phyloP scores from a whole-genome alignment of 2,113 vertebrate genomes.

The Epinephelus moara region DNA sequence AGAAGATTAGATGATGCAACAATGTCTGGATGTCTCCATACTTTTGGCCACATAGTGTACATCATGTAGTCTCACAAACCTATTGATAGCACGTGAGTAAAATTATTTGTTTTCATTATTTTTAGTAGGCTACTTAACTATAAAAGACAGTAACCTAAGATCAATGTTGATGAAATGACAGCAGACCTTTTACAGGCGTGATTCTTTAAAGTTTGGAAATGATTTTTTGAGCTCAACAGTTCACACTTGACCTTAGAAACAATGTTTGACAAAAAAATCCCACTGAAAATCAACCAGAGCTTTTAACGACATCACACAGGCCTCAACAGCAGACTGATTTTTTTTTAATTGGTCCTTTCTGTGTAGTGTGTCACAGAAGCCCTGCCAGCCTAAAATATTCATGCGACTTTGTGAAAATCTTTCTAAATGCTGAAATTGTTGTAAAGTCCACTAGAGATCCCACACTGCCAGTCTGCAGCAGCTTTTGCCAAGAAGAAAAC shows the following conservation, averaged over 20 bases:
- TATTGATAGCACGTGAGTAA: neutral
- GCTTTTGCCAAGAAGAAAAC: conserved; percentile 53
- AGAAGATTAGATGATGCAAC: neutral
- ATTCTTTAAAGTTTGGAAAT: neutral
- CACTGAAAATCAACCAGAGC: neutral
- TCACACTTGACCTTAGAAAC: neutral
- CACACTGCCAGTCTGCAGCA: conserved; percentile 3
- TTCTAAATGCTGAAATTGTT: conserved; percentile 10
- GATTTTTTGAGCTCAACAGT: neutral
- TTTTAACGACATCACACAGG: neutral
- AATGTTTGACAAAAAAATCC: neutral
- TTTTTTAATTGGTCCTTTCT: neutral
- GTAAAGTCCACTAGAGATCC: conserved; percentile 14
- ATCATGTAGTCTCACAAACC: neutral
- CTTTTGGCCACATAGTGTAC: no score
- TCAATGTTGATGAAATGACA: neutral
- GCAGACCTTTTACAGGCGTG: neutral
- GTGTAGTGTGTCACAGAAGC: conserved; percentile 3
- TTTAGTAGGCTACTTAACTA: neutral
- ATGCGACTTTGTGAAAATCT: conserved; percentile 13
- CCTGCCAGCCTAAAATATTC: conserved; percentile 13
- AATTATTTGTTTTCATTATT: neutral
- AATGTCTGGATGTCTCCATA: no score
- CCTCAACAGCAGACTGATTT: conserved; percentile 4
- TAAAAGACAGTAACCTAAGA: neutral